These are phyloP conservation scores for Lineus longissimus DNA, from an alignment of 1,140 invertebrate genomes.

Conservation along the genomic window DNA sequence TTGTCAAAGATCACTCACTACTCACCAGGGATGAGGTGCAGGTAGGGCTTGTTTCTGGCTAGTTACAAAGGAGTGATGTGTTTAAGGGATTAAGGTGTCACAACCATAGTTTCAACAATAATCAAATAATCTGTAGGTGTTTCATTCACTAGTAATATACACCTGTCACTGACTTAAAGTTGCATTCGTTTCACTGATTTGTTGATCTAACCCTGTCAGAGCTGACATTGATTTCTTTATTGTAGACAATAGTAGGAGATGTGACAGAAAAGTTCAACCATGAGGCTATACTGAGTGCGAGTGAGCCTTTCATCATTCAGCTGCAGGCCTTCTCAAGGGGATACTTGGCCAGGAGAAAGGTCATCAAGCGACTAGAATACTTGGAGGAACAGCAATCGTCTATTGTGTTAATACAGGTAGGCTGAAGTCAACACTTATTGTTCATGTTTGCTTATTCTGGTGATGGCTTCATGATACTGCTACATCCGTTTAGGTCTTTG, in stretches of 20 bases:
- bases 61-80: neutral
- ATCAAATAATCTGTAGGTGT: too few relatives aligned
- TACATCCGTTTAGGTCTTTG: too few relatives aligned
- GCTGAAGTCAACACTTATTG: neutral
- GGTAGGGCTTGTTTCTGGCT: constrained; percentile 22
- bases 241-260: constrained; percentile 41
- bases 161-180: too few relatives aligned
- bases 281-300: constrained; percentile 46
- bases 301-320: constrained; percentile 49
- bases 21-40: constrained; percentile 52
- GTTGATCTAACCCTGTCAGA: too few relatives aligned
- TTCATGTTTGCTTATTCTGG: too few relatives aligned
- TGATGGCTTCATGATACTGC: too few relatives aligned
- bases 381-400: constrained; percentile 58
- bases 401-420: constrained; percentile 61
- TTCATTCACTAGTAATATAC: too few relatives aligned
- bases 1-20: constrained; percentile 44
- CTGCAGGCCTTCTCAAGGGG: constrained; percentile 66
- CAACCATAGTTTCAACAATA: too few relatives aligned
- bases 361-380: constrained; percentile 55
- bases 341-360: constrained; percentile 60
- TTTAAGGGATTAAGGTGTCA: too few relatives aligned
- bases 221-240: too few relatives aligned
- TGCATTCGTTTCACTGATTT: too few relatives aligned
- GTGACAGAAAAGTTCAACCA: constrained; percentile 47